Base-by-base conservation (phyloP, 2,797 vertebrate genomes). In the Borostomias antarcticus region DNA sequence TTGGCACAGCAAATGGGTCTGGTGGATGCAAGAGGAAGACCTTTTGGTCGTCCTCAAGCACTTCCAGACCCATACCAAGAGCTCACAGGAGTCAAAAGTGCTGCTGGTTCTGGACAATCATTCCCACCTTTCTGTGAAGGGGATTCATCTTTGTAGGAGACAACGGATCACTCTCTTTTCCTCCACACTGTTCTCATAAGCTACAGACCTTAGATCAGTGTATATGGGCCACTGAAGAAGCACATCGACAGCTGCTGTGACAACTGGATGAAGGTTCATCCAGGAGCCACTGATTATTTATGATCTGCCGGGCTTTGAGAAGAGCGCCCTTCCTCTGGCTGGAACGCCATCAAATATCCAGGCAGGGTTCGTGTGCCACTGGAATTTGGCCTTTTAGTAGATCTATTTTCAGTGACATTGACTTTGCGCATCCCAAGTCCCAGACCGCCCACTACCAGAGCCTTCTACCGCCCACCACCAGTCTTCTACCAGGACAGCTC, bases 91-190 rank as follows among this genome's bases (percentile, higher is more conserved):
- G n/a, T n/a, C n/a, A n/a, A n/a, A n/a, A n/a, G n/a, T n/a, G n/a
- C n/a, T n/a, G n/a, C n/a, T n/a, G n/a, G n/a, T n/a, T n/a, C 29
- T 53, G n/a, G 69, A 72, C 47, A 72, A 66, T 21, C 63, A 71
- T 52, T 13, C 40, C 45, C 63, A 63, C 28, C 37, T 64, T 13
- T 70, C 53, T 23, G 40, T 70, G 43, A 37, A 50, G 23, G 37
- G 25, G 5, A 64, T 58, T 28, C 29, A 40, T 50, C 64, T 47
- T 17, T 70, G 53, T 52, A 48, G 32, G 37, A 70, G 40, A 37
- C 8, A 63, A 63, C 51, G 68, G n/a, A 69, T 69, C 35, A 7
- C 59, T 63, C 26, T 58, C 61, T 28, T 54, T 54, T 19, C 58
- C 48, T 29, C 47, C 33, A 51, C 45, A 61, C 30, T 52, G 58